These are phyloP conservation scores for Setipinna tenuifilis DNA, from an alignment of 2,797 vertebrate genomes.

Conservation along the genomic window DNA sequence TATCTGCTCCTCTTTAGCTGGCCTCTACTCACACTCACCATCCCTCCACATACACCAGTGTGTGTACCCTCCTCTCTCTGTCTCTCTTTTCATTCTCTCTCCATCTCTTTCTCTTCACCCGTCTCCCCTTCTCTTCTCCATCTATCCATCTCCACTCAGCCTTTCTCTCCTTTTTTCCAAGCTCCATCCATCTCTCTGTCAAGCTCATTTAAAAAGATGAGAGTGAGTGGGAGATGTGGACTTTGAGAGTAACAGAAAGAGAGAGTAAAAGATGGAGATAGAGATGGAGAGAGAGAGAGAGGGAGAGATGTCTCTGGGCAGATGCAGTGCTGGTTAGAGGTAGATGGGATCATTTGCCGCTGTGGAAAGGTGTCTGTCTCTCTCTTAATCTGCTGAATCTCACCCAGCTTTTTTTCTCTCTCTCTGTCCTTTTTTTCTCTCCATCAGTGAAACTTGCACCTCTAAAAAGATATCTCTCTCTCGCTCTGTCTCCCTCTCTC, in stretches of 20 bases:
- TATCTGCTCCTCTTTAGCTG: too few species aligned
- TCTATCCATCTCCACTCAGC: not conserved
- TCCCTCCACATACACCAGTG: too few species aligned
- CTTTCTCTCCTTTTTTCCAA: not conserved
- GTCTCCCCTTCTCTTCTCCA: not conserved
- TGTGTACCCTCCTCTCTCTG: not conserved
- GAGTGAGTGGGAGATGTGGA: not conserved
- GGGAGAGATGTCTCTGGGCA: not conserved
- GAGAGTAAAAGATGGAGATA: not conserved
- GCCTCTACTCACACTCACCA: too few species aligned
- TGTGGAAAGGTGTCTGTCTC: not conserved
- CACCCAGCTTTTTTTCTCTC: not conserved
- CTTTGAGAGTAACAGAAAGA: not conserved
- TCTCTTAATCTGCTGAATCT: not conserved
- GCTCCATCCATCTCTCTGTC: conserved; percentile 9
- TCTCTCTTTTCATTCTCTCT: not conserved
- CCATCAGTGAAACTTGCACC: too few species aligned
- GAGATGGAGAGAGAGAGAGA: not conserved
- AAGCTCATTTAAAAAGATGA: not conserved
- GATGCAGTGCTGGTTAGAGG: not conserved
- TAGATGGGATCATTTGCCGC: not conserved
- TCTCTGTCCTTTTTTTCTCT: too few species aligned
- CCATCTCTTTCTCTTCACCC: not conserved
- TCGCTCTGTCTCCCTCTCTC: too few species aligned
- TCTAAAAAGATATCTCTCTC: too few species aligned